Base-by-base conservation (phyloP, 1,140 invertebrate genomes). In the Trichogramma pretiosum region DNA sequence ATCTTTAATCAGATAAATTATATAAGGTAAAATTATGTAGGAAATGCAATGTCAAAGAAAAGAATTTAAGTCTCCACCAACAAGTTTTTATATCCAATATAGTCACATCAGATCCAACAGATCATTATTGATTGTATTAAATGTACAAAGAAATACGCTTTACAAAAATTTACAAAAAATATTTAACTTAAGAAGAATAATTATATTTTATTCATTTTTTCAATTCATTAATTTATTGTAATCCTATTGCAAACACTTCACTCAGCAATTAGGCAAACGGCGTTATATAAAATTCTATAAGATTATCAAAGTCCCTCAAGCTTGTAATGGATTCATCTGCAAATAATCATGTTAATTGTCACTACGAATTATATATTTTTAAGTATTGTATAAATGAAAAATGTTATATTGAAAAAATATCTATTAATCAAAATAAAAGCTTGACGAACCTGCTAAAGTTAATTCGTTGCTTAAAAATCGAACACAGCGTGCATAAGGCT, bases 401-500 rank as follows among this genome's bases (percentile, higher is more conserved):
- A 26, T 37, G 26, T 16, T 30, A 28, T 34, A 52, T 7, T 24
- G 24, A 46, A 36, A 16, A 42, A 24, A 37, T 21, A 23, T 33
- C 40, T 28, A 43, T 34, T 7, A 50, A 46, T 28, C 5, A 24
- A 19, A 33, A 16, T 32, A n/a, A 44, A 39, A n/a, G n/a, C n/a
- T n/a, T n/a, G n/a, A 51, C 53, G 38, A 59, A 79, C 78, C 76
- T 72, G 73, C 70, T 50, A 80, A 63, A 22, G 73, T 72, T 59
- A 76, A 71, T 61, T 77, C 75, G 54, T 79, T 78, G 36, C 75
- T 75, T 23, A 80, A 60, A 42, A 74, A 75, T 57, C 76, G 73
- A 36, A 79, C 75, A 48, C 61, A 61, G 48, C 72, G 60, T 56
- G 68, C 57, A 56, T 74, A 67, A 54, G 72, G 58, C 65, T 76